phyloP scores from a whole-genome alignment of 2,888 invertebrate genomes.

The Caradrina clavipalpis region DNA sequence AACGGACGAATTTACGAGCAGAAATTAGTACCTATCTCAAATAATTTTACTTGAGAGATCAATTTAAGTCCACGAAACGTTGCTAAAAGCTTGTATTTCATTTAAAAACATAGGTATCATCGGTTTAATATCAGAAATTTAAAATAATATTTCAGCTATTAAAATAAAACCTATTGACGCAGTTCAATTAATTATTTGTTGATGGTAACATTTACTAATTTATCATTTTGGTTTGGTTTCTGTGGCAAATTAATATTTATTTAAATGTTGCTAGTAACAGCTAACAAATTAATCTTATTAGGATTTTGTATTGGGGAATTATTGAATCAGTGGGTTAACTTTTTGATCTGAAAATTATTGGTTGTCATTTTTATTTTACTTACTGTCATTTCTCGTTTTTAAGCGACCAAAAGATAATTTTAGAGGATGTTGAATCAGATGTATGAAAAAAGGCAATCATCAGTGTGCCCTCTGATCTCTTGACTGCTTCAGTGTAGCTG shows the following conservation, averaged over 20 bases:
- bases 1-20: too few relatives aligned
- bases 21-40: too few relatives aligned
- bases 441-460: too few relatives aligned
- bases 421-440: not conserved
- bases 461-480: too few relatives aligned
- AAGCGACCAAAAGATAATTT: not conserved
- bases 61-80: too few relatives aligned
- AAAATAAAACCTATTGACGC: constrained; percentile 2
- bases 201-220: constrained; percentile 22
- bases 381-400: too few relatives aligned
- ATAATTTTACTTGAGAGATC: too few relatives aligned
- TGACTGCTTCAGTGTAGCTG: too few relatives aligned
- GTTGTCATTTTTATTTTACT: too few relatives aligned
- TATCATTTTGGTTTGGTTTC: constrained; percentile 28
- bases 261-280: constrained; percentile 11
- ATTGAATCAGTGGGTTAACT: not conserved
- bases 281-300: constrained; percentile 27
- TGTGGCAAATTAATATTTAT: constrained; percentile 23
- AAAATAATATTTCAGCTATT: constrained; percentile 4
- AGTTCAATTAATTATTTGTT: constrained; percentile 14
- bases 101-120: not conserved
- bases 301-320: constrained; percentile 10
- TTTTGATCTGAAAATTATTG: not conserved
- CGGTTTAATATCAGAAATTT: not conserved
- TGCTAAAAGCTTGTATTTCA: not conserved